These are phyloP conservation scores for Coregonus clupeaformis DNA, from an alignment of 2,113 vertebrate species.

Conservation along the genomic window DNA sequence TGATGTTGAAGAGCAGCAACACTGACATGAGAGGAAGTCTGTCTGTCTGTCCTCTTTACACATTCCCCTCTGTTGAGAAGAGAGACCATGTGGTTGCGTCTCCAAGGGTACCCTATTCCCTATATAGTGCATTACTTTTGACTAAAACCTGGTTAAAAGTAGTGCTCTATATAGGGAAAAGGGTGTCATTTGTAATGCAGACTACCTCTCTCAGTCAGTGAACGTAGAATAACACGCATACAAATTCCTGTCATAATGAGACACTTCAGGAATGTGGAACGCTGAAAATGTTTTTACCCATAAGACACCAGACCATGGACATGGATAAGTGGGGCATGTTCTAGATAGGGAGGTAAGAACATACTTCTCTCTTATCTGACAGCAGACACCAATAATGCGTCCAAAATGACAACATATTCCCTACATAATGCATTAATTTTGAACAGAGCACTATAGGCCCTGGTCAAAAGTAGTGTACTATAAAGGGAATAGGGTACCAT, in stretches of 20 bases:
- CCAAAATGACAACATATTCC: too few species aligned
- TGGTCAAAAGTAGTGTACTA: too few species aligned
- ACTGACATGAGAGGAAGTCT: slow-evolving; percentile 66
- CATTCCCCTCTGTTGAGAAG: slow-evolving; percentile 34
- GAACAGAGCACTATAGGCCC: slow-evolving; percentile 3
- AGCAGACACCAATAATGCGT: slow-evolving; percentile 21
- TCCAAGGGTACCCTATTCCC: too few species aligned
- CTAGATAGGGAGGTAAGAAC: slow-evolving; percentile 17
- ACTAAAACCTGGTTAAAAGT: neutral
- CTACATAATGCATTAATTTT: too few species aligned
- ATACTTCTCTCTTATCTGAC: slow-evolving; percentile 14
- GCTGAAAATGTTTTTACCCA: slow-evolving; percentile 19
- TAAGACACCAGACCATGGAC: slow-evolving; percentile 9
- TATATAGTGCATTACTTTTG: too few species aligned
- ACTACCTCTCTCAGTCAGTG: neutral
- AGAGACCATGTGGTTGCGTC: neutral
- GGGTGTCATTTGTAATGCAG: neutral
- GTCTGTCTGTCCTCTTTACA: slow-evolving; percentile 56
- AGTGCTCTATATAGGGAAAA: neutral
- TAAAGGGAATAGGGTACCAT: slow-evolving; percentile 24
- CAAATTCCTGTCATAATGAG: slow-evolving; percentile 36
- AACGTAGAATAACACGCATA: slow-evolving; percentile 10
- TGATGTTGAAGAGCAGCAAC: slow-evolving; percentile 69
- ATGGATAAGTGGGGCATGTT: slow-evolving; percentile 58
- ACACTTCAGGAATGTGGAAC: slow-evolving; percentile 33